Conservation (phyloP, 2,888 invertebrate species). For the Napeogenes sylphis region DNA sequence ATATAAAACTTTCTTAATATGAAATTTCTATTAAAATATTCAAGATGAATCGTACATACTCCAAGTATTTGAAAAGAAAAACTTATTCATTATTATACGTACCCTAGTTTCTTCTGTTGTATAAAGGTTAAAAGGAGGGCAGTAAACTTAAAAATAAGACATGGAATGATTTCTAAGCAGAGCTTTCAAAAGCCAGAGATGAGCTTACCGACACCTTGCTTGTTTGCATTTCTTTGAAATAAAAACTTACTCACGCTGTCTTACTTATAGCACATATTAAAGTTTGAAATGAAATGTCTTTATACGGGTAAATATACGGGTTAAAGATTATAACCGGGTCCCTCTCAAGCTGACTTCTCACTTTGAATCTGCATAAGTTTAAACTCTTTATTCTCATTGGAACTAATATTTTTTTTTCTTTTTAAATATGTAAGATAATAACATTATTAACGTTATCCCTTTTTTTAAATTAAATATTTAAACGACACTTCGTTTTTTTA, state of each 20-base stretch:
- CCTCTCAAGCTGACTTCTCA: slow-evolving; percentile 11
- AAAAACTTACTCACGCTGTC: slow-evolving; percentile 21
- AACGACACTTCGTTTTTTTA: background rate
- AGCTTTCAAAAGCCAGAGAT: slow-evolving; percentile 28
- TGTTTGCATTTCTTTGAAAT: slow-evolving; percentile 30
- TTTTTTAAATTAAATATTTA: background rate
- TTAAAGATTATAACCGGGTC: slow-evolving; percentile 14
- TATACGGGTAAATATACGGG: slow-evolving; percentile 8
- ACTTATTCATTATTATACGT: slow-evolving; percentile 20
- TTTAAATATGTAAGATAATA: too few relatives aligned
- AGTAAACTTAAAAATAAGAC: slow-evolving; percentile 28
- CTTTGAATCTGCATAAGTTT: background rate
- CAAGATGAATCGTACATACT: slow-evolving; percentile 13
- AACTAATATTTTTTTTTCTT: too few relatives aligned
- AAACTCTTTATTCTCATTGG: too few relatives aligned
- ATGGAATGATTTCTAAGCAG: slow-evolving; percentile 26
- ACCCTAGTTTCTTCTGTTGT: slow-evolving; percentile 21
- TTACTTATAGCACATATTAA: slow-evolving; percentile 27
- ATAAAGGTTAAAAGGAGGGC: slow-evolving; percentile 22
- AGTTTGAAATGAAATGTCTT: slow-evolving; percentile 21
- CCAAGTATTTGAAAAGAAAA: slow-evolving; percentile 13
- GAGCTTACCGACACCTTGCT: slow-evolving; percentile 28
- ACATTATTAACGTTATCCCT: too few relatives aligned
- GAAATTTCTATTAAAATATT: background rate
- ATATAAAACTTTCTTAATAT: background rate